Conservation (phyloP, 2,888 invertebrate genomes). For the Chirona hameri region DNA sequence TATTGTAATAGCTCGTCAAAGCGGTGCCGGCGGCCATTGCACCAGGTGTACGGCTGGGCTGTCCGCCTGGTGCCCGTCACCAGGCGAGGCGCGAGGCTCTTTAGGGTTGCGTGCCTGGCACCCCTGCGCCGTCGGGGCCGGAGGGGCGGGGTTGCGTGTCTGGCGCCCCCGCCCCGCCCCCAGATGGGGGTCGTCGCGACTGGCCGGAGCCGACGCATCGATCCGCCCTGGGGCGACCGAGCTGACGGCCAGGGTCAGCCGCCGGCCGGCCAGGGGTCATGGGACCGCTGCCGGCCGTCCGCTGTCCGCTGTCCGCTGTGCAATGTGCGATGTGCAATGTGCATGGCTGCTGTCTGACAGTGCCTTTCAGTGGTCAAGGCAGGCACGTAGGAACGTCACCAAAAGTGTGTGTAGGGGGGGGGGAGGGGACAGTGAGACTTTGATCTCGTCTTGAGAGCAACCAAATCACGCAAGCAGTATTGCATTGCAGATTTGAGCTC, state of each 20-base stretch:
- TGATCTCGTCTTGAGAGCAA: no score
- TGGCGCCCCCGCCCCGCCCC: neutral
- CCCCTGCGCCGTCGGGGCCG: neutral
- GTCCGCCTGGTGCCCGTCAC: neutral
- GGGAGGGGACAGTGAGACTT: no score
- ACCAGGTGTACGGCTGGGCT: neutral
- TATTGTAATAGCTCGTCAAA: neutral
- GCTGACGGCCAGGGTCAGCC: neutral
- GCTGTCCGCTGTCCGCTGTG: neutral
- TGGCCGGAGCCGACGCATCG: constrained; percentile 12
- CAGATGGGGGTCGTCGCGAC: neutral
- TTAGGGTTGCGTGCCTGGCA: neutral
- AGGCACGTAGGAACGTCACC: no score
- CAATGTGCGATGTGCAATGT: neutral
- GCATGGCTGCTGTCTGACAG: no score
- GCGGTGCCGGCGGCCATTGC: neutral
- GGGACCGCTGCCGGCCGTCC: neutral
- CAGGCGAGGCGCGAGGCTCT: neutral
- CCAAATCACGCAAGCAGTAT: no score
- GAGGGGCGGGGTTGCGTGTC: neutral
- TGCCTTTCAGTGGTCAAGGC: no score
- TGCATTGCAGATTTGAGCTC: no score
- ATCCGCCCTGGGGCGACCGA: neutral
- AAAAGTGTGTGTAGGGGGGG: no score
- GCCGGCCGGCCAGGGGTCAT: neutral